Base-by-base conservation (phyloP, 2,797 vertebrate species). In the Sternarchorhynchus goeldii region DNA sequence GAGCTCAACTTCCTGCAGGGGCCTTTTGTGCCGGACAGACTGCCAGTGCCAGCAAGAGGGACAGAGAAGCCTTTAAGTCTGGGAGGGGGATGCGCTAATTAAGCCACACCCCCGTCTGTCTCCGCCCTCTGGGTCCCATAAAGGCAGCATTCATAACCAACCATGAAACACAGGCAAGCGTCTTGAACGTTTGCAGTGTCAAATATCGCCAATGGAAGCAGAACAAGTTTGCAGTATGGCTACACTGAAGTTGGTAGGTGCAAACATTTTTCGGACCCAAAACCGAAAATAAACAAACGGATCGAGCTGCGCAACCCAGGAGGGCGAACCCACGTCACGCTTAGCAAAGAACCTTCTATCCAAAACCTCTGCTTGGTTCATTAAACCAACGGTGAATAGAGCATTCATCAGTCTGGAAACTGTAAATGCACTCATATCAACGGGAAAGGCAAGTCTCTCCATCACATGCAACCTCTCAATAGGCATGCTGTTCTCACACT, bases 371-470 rank as follows among this genome's bases (percentile, higher is more conserved):
- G 36, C 25, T 25, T 8, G 21, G 58, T 20, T 20, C 18, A 14
- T 53, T 72, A 39, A 53, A 17, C 59, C 62, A 31, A 7, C 77
- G 70, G 21, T 76, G 80, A 84, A 84, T 74, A 69, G 60, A n/a
- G 50, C 80, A 71, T 79, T 84, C 69, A 84, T 78, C 53, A 36
- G 78, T 7, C 18, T 77, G 72, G 32, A 71, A 66, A 72, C 80
- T 73, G 70, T 60, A 70, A 29, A 63, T 74, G 69, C 80, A 69
- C 75, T 63, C 17, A 70, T 45, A 41, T 73, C 36, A 41, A 60
- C 50, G 60, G 20, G 8, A 17, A 31, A 18, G 8, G 16, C 45
- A 12, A 55, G 34, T 18, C 14, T 78, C 72, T 78, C 76, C 73
- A 79, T 74, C 80, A 36, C 74, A 56, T 50, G 45, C n/a, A 18